These are phyloP conservation scores for Marmota flaviventris DNA, from an alignment of 2,113 vertebrate species.

Conservation along the genomic window DNA sequence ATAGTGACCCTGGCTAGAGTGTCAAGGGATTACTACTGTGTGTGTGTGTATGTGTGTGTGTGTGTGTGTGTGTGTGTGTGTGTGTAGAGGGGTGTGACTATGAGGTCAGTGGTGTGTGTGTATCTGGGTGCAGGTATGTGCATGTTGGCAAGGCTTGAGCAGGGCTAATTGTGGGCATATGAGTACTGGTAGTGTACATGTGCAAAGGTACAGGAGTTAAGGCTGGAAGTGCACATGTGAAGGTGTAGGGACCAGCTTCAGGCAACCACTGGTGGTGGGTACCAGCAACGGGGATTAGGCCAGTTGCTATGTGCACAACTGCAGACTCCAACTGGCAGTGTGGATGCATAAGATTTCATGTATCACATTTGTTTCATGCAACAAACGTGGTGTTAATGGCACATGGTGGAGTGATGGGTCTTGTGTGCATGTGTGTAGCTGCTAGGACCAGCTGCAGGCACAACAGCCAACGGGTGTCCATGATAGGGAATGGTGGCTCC, in stretches of 20 bases:
- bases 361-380: no score
- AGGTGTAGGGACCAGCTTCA: background rate
- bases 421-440: background rate
- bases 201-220: background rate
- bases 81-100: no score
- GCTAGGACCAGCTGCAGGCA: background rate
- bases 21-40: background rate
- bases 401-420: background rate
- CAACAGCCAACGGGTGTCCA: background rate
- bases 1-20: background rate
- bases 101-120: no score
- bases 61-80: no score
- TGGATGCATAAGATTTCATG: background rate
- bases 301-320: background rate
- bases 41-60: no score
- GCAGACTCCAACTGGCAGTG: background rate
- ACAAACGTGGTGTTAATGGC: no score
- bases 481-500: background rate
- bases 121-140: background rate
- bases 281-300: no score
- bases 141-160: background rate
- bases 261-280: background rate
- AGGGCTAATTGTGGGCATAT: no score
- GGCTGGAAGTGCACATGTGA: background rate
- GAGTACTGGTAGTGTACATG: background rate